phyloP scores from a whole-genome alignment of 2,797 vertebrate species.

The Champsocephalus gunnari region DNA sequence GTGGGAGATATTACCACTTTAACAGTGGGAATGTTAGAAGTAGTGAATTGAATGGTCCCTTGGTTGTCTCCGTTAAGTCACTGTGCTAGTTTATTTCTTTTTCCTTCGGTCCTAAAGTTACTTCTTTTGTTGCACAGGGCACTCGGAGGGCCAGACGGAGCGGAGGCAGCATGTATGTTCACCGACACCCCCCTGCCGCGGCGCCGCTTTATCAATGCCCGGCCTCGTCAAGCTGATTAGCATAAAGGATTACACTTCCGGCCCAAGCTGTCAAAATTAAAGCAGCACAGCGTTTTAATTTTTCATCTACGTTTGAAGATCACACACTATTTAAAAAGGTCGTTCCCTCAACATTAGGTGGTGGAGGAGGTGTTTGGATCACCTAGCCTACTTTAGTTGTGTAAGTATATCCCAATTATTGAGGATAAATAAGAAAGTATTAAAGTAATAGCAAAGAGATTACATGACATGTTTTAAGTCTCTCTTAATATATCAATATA shows the following conservation, averaged over 20 bases:
- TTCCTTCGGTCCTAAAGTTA: background rate
- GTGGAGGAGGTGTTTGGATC: background rate
- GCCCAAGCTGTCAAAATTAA: slow-evolving; percentile 12
- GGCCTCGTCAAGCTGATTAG: background rate
- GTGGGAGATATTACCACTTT: background rate
- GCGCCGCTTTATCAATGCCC: background rate
- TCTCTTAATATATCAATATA: no score
- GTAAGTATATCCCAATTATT: no score
- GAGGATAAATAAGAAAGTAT: no score
- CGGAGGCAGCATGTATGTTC: background rate
- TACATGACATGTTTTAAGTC: no score
- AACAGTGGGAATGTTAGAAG: background rate
- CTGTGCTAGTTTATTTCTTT: background rate
- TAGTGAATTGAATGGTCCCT: background rate
- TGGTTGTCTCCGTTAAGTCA: background rate
- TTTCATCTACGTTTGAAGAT: background rate
- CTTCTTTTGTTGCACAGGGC: slow-evolving; percentile 31
- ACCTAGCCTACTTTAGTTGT: background rate
- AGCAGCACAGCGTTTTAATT: background rate
- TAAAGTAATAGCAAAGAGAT: no score
- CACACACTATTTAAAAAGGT: background rate
- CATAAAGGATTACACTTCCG: background rate
- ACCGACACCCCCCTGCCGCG: background rate
- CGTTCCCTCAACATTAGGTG: background rate
- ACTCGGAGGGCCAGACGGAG: background rate